Conservation (phyloP, 1,140 invertebrate genomes). For the Kradibia gibbosae region DNA sequence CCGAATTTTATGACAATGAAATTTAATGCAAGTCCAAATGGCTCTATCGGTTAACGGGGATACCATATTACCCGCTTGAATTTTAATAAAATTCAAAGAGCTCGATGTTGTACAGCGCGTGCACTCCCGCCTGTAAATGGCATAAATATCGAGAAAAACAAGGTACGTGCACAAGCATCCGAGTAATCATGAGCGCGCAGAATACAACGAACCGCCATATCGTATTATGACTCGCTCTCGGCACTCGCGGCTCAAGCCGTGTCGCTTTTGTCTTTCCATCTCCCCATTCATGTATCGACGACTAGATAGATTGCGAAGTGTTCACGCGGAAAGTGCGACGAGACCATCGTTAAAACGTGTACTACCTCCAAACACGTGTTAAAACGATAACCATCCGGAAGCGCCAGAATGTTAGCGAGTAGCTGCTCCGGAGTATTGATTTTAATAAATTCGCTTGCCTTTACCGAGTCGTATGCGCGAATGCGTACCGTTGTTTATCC, state of each 20-base stretch:
- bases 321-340: not conserved
- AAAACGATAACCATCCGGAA: too few relatives aligned
- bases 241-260: not conserved
- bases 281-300: too few relatives aligned
- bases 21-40: not conserved
- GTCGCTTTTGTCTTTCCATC: not conserved
- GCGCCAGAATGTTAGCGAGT: not conserved
- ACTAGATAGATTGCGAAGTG: not conserved
- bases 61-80: not conserved
- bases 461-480: too few relatives aligned
- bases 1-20: not conserved
- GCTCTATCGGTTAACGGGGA: not conserved
- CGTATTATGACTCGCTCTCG: not conserved
- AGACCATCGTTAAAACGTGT: too few relatives aligned
- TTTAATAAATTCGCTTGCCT: constrained; percentile 62
- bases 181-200: too few relatives aligned
- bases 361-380: not conserved
- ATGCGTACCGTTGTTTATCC: not conserved
- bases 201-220: not conserved
- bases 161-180: not conserved
- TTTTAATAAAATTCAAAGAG: not conserved
- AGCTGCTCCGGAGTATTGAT: constrained; percentile 59
- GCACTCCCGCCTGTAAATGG: not conserved
- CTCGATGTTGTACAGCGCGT: not conserved
- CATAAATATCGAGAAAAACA: too few relatives aligned